Percentiles rank a stretch among this genome's conserved stretches.
Conservation (phyloP, 2,113 vertebrate species). For the Prunella fulvescens region DNA sequence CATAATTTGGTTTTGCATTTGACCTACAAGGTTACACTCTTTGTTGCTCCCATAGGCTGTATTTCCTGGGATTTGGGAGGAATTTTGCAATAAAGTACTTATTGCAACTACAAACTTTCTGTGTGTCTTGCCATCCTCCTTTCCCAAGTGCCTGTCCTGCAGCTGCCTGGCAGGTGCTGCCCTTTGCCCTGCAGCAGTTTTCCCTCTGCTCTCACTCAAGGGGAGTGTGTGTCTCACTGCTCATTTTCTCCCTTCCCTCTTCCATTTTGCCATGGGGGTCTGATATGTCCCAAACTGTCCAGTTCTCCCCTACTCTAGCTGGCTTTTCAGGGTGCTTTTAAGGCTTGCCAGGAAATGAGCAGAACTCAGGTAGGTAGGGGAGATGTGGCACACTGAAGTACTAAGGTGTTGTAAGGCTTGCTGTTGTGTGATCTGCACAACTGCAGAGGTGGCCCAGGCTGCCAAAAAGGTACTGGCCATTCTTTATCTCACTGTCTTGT, state of each 20-base stretch:
- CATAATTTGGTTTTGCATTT: neutral
- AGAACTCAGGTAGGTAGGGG: neutral
- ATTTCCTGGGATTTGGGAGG: neutral
- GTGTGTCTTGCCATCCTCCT: neutral
- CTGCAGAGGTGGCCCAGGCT: neutral
- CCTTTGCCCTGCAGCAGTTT: neutral
- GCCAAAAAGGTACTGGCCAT: neutral
- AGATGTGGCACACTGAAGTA: neutral
- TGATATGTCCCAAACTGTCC: neutral
- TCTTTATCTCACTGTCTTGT: neutral
- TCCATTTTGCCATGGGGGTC: neutral
- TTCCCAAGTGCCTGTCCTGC: rapidly evolving
- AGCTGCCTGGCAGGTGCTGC: neutral
- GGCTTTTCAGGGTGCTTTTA: neutral
- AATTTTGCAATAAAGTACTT: neutral
- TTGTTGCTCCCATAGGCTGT: neutral
- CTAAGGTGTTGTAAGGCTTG: neutral
- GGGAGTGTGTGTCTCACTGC: neutral
- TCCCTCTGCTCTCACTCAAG: neutral
- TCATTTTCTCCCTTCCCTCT: neutral
- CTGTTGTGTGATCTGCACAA: neutral
- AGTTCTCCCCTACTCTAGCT: neutral
- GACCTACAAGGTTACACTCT: neutral
- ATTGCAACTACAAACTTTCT: neutral
- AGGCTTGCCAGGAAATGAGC: neutral